phyloP scores from a whole-genome alignment of 2,797 vertebrate species.

The Silurus lanzhouensis region DNA sequence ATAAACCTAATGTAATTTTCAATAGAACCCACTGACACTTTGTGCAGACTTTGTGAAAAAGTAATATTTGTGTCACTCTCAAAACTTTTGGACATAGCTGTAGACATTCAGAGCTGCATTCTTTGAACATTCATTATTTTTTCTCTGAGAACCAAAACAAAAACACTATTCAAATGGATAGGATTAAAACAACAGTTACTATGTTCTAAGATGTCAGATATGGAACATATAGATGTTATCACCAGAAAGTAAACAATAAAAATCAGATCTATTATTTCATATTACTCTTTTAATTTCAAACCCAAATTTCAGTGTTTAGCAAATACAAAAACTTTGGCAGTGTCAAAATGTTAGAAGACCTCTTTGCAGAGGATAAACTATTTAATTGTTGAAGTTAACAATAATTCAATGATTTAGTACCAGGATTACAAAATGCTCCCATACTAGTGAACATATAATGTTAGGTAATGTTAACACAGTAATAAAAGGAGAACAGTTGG shows the following conservation, averaged over 20 bases:
- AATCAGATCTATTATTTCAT: neutral
- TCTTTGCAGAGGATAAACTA: neutral
- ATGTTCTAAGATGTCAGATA: neutral
- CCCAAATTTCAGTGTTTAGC: neutral
- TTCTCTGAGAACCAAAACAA: too few relatives aligned
- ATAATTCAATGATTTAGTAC: neutral
- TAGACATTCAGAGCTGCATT: too few relatives aligned
- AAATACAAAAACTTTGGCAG: neutral
- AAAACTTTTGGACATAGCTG: too few relatives aligned
- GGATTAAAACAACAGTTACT: neutral
- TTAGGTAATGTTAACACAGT: neutral
- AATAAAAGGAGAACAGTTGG: neutral
- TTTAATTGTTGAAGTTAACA: neutral
- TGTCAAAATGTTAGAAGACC: neutral
- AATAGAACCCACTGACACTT: too few relatives aligned
- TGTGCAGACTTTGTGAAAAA: too few relatives aligned
- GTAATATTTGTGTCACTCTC: too few relatives aligned
- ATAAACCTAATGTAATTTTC: too few relatives aligned
- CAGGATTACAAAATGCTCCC: neutral
- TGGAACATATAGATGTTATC: too few relatives aligned
- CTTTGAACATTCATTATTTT: too few relatives aligned
- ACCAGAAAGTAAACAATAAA: neutral
- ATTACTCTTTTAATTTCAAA: too few relatives aligned
- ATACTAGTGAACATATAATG: neutral
- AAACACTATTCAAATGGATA: neutral